These are phyloP conservation scores for Chaenocephalus aceratus DNA, from an alignment of 2,113 vertebrate species.

Conservation along the genomic window DNA sequence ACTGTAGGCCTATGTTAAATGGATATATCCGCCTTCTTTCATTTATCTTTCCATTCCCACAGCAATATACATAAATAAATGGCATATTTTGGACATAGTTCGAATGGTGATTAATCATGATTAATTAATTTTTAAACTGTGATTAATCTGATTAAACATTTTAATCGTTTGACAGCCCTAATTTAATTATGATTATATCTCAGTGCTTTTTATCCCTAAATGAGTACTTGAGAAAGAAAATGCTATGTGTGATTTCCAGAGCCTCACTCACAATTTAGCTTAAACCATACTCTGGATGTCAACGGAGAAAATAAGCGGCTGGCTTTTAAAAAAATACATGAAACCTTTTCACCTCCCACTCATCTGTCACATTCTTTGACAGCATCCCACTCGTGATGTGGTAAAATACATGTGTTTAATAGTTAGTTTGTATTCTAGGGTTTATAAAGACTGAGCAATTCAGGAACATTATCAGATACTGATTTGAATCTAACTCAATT, in stretches of 20 bases:
- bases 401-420: neutral
- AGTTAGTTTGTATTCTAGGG: neutral
- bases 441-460: neutral
- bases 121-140: too few relatives aligned
- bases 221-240: neutral
- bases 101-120: too few relatives aligned
- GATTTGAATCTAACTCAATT: slow-evolving; percentile 9
- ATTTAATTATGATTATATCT: neutral
- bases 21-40: too few relatives aligned
- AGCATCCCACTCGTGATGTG: neutral
- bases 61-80: too few relatives aligned
- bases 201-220: neutral
- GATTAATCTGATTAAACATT: too few relatives aligned
- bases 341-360: slow-evolving; percentile 21
- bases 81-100: too few relatives aligned
- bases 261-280: slow-evolving; percentile 17
- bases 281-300: slow-evolving; percentile 17
- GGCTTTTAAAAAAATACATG: slow-evolving; percentile 9
- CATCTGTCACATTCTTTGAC: slow-evolving; percentile 26
- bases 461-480: neutral
- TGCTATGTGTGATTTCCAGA: slow-evolving; percentile 15
- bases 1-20: too few relatives aligned
- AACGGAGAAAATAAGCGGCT: slow-evolving; percentile 1
- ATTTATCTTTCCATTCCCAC: too few relatives aligned
- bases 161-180: too few relatives aligned